These are phyloP conservation scores for Cataglyphis albicans DNA, from an alignment of 2,888 invertebrate genomes.

Conservation along the genomic window DNA sequence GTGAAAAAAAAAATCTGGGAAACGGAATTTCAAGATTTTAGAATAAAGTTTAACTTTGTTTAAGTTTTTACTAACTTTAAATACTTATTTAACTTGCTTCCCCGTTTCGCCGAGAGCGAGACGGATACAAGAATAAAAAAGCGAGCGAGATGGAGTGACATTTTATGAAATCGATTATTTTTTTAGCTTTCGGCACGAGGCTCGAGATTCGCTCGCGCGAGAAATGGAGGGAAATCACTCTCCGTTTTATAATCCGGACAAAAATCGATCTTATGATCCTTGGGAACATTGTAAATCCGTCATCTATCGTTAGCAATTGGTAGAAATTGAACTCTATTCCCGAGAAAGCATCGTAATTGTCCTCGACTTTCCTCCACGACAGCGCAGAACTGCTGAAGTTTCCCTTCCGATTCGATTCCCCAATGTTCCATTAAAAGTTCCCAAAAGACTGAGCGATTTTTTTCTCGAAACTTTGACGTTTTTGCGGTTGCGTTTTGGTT, in stretches of 20 bases:
- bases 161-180: neutral
- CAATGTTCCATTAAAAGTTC: conserved; percentile 46
- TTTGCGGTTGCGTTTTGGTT: neutral
- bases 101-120: neutral
- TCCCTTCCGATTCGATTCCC: conserved; percentile 34
- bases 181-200: neutral
- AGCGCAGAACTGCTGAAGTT: conserved; percentile 29
- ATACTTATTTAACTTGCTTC: neutral
- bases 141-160: neutral
- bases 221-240: neutral
- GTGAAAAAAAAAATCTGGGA: neutral
- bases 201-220: neutral
- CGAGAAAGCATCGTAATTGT: conserved; percentile 31
- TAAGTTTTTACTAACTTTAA: neutral
- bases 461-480: conserved; percentile 13
- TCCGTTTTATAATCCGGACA: neutral
- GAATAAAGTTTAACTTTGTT: neutral
- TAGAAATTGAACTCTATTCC: conserved; percentile 24
- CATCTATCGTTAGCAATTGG: neutral
- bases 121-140: neutral
- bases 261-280: neutral
- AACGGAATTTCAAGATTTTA: neutral
- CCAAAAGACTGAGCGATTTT: conserved; percentile 22
- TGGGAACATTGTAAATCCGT: conserved; percentile 20
- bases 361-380: conserved; percentile 2